Conservation (phyloP, 2,113 vertebrate genomes). For the Eclectus roratus region DNA sequence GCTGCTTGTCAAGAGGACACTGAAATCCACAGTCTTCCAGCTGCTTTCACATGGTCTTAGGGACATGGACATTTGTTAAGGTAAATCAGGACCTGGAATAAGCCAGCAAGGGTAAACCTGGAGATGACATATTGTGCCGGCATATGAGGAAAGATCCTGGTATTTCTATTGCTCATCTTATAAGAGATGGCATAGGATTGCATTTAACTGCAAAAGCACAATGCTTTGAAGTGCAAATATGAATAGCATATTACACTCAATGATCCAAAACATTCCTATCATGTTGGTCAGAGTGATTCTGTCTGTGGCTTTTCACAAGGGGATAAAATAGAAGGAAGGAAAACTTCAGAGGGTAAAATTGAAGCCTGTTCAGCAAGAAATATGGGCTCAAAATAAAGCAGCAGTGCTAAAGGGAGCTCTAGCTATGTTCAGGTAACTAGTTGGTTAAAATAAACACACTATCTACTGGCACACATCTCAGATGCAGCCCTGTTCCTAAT, state of each 20-base stretch:
- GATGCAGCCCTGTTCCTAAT: constrained; percentile 5
- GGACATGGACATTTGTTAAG: background rate
- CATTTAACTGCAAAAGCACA: background rate
- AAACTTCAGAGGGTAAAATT: background rate
- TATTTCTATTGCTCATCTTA: background rate
- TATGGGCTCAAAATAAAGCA: background rate
- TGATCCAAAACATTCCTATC: background rate
- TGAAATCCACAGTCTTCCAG: background rate
- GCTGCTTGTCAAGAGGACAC: background rate
- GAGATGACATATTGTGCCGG: background rate
- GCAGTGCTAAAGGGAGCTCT: background rate
- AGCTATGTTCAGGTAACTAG: background rate
- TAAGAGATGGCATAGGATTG: background rate
- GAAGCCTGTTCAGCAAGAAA: background rate
- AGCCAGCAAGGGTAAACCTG: background rate
- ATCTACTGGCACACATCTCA: constrained; percentile 24
- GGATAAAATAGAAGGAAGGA: background rate
- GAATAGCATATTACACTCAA: background rate
- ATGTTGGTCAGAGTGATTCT: constrained; percentile 5
- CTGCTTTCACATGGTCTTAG: background rate
- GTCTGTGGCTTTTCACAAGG: background rate
- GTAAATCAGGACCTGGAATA: background rate
- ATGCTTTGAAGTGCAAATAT: constrained; percentile 23
- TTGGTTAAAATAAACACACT: constrained; percentile 51
- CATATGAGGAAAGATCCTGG: background rate